Percentiles rank a stretch among this genome's conserved stretches.
Evolutionary conservation across 2,888 invertebrate genomes (phyloP).

Genomic region (Camponotus fellah): DNA sequence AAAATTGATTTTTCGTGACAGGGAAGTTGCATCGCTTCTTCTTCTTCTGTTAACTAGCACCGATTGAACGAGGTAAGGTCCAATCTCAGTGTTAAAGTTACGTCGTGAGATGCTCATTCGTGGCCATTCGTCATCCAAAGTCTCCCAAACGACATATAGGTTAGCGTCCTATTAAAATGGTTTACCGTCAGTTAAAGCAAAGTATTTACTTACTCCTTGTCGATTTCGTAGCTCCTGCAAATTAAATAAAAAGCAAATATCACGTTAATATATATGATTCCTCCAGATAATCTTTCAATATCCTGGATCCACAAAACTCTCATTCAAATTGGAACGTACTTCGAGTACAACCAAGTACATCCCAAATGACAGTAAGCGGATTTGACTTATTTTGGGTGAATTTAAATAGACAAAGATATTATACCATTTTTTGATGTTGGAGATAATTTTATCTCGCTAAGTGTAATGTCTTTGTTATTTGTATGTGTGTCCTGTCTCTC

Average conservation of each 20-base stretch:
- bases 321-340: background rate
- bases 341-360: background rate
- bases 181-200: background rate
- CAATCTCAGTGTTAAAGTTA: no score
- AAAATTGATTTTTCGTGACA: background rate
- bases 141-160: background rate
- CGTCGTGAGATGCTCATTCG: background rate
- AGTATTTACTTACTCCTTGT: background rate
- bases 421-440: background rate
- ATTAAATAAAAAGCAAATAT: background rate
- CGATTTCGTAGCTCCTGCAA: background rate
- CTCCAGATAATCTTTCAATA: background rate
- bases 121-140: background rate
- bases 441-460: background rate
- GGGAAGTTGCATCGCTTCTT: background rate
- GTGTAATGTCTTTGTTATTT: background rate
- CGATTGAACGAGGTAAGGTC: no score
- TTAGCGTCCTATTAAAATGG: conserved; percentile 5
- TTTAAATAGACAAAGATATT: background rate
- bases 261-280: background rate
- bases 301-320: background rate
- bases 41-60: no score
- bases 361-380: conserved; percentile 57
- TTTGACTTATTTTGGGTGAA: background rate
- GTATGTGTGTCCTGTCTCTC: conserved; percentile 39